Evolutionary conservation across 35 echinoderm and acorn worm genomes (phyloP).

Genomic region (Amphiura filiformis): DNA sequence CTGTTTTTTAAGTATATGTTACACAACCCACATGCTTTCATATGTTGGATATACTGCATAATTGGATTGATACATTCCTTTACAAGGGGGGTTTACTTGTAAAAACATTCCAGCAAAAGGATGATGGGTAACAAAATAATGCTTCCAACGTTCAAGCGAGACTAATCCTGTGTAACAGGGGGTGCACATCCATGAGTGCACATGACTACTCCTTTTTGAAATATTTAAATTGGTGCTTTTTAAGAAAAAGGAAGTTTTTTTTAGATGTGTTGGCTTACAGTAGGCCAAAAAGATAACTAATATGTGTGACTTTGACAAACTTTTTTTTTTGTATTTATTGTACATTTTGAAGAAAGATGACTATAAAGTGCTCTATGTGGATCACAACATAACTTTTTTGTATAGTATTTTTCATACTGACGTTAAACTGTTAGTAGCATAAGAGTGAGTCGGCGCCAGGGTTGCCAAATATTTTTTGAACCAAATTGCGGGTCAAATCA

Average conservation of each 20-base stretch:
- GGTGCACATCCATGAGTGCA: background rate
- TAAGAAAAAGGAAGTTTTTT: background rate
- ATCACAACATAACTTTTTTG: background rate
- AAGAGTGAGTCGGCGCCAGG: background rate
- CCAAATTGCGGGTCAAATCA: no score
- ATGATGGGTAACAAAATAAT: background rate
- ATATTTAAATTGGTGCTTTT: background rate
- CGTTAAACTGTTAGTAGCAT: no score
- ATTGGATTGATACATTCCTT: background rate
- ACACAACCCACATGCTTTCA: background rate
- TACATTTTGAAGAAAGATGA: background rate
- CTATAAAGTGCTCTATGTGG: background rate
- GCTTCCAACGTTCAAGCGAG: background rate
- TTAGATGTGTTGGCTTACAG: background rate
- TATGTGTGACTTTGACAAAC: background rate
- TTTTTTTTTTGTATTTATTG: conserved; percentile 1
- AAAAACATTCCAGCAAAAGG: background rate
- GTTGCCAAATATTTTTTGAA: background rate
- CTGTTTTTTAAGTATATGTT: background rate
- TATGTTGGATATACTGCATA: background rate
- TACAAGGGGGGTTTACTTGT: background rate
- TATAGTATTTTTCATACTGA: background rate
- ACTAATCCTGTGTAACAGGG: background rate
- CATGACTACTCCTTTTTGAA: background rate
- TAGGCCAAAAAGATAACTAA: background rate